Percentiles rank a stretch among this genome's conserved stretches.
Evolutionary conservation across 2,113 vertebrate genomes (phyloP).

Genomic region (Malurus melanocephalus): DNA sequence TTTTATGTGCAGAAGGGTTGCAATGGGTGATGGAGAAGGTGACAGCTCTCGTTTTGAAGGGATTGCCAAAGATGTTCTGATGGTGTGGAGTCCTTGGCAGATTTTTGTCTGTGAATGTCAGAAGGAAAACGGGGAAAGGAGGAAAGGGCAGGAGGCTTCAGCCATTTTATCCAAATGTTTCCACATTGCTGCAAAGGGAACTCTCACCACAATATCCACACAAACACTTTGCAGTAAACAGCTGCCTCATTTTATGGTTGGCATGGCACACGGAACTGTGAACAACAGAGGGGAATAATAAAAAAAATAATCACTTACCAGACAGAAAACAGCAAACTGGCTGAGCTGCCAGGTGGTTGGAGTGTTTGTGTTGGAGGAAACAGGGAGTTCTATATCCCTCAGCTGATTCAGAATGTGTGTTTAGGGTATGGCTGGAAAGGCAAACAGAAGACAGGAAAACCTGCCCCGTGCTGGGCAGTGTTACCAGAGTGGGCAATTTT

Average conservation of each 20-base stretch:
- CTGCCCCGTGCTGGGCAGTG: background rate
- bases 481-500: background rate
- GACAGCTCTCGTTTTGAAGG: background rate
- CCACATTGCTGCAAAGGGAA: background rate
- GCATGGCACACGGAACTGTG: background rate
- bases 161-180: background rate
- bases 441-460: background rate
- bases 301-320: background rate
- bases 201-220: no score
- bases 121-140: rapidly evolving
- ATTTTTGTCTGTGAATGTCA: background rate
- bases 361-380: background rate
- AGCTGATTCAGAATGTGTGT: background rate
- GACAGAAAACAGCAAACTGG: background rate
- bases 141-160: background rate
- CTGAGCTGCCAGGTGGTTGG: background rate
- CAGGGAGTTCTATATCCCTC: background rate
- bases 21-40: background rate
- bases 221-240: background rate
- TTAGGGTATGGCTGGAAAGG: background rate
- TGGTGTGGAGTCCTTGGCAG: background rate
- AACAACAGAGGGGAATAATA: background rate
- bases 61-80: background rate
- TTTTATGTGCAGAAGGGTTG: no score
- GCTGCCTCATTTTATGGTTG: background rate